Evolutionary conservation across 1,140 invertebrate species (phyloP).

Genomic region (Camponotus pennsylvanicus): DNA sequence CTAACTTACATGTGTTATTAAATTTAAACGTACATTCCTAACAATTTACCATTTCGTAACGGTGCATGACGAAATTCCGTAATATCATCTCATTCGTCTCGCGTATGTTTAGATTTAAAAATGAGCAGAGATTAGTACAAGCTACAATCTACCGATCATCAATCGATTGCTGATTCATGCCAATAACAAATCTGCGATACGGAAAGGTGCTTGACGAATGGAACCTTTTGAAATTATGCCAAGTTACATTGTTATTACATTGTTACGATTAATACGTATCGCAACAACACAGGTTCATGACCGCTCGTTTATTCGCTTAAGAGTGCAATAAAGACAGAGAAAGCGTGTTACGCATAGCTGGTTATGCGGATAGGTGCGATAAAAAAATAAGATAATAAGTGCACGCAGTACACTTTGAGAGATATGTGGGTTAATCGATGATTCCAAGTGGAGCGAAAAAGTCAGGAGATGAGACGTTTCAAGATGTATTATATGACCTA

Average conservation of each 20-base stretch:
- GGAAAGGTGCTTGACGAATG: constrained; percentile 16
- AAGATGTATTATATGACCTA: constrained; percentile 27
- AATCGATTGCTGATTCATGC: neutral
- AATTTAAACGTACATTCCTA: constrained; percentile 25
- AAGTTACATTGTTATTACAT: constrained; percentile 5
- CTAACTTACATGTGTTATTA: constrained; percentile 10
- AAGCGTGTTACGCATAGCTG: constrained; percentile 65
- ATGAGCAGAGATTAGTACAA: neutral
- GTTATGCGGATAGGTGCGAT: constrained; percentile 67
- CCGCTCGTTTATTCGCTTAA: neutral
- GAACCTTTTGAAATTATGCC: constrained; percentile 1
- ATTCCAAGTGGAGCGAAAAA: constrained; percentile 55
- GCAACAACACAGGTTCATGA: constrained; percentile 28
- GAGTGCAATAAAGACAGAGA: constrained; percentile 51
- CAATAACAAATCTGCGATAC: neutral
- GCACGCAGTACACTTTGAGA: neutral
- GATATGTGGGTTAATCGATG: constrained; percentile 63
- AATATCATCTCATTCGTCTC: constrained; percentile 5
- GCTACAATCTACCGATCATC: neutral
- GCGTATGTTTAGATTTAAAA: constrained; percentile 21
- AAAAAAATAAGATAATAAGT: constrained; percentile 30
- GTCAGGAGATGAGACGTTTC: neutral
- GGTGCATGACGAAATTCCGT: constrained; percentile 18
- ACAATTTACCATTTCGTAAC: constrained; percentile 40
- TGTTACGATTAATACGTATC: constrained; percentile 35